Evolutionary conservation across 1,140 invertebrate genomes (phyloP).

Genomic region (Drosophila elegans): DNA sequence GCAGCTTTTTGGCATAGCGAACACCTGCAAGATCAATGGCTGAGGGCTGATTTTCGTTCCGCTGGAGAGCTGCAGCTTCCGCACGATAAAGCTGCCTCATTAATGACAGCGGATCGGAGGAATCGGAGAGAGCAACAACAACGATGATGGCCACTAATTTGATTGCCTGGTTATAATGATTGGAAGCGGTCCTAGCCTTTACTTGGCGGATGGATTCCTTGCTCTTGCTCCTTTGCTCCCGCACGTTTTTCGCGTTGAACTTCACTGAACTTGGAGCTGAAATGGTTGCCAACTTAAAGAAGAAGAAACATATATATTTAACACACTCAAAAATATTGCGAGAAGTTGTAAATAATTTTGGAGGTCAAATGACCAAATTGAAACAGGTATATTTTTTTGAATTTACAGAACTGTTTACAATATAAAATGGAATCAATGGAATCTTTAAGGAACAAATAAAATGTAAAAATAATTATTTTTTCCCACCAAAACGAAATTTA

Average conservation of each 20-base stretch:
- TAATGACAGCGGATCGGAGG: conserved; percentile 50
- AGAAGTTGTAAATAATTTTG: too few species aligned
- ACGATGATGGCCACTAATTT: conserved; percentile 55
- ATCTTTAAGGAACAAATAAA: background rate
- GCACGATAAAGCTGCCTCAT: conserved; percentile 68
- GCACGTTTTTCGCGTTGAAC: conserved; percentile 82
- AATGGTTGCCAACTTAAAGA: conserved; percentile 40
- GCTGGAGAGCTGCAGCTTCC: conserved; percentile 43
- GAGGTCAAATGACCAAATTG: too few species aligned
- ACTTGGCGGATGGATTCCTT: conserved; percentile 34
- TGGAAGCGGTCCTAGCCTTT: conserved; percentile 28
- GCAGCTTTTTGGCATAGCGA: conserved; percentile 61
- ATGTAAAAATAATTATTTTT: background rate
- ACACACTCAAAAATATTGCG: conserved; percentile 15
- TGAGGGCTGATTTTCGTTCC: conserved; percentile 11
- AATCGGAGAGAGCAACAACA: conserved; percentile 17
- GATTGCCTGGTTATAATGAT: conserved; percentile 78
- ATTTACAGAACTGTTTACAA: too few species aligned
- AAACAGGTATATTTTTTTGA: background rate
- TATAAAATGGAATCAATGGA: too few species aligned
- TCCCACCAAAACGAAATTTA: too few species aligned
- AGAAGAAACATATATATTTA: conserved; percentile 32
- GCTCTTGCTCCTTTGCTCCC: conserved; percentile 68
- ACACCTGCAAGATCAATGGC: conserved; percentile 67
- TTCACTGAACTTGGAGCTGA: conserved; percentile 80